Conservation (phyloP, 2,888 invertebrate genomes). For the Drosophila stalkeri region DNA sequence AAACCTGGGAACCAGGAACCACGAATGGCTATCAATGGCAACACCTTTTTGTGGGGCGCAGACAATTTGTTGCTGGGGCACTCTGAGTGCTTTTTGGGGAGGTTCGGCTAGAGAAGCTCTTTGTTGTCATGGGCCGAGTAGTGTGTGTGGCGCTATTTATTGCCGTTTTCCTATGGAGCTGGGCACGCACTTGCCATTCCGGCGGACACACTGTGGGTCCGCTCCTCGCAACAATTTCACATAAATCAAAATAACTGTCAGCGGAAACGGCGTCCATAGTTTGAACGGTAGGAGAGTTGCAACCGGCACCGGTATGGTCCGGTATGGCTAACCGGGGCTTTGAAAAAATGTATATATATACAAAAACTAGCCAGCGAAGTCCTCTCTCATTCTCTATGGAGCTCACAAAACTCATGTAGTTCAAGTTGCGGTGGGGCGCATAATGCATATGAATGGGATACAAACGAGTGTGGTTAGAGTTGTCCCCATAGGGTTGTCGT, state of each 20-base stretch:
- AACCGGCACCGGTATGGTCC: constrained; percentile 13
- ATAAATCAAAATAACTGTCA: constrained; percentile 82
- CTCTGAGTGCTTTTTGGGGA: constrained; percentile 76
- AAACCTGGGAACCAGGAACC: background rate
- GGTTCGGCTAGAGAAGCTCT: constrained; percentile 52
- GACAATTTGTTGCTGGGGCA: constrained; percentile 65
- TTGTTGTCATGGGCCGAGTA: constrained; percentile 55
- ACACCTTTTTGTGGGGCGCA: constrained; percentile 63
- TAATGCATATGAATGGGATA: constrained; percentile 40
- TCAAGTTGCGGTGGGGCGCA: constrained; percentile 58
- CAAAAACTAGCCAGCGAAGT: constrained; percentile 56
- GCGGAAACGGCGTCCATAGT: constrained; percentile 80
- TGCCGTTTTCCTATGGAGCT: constrained; percentile 66
- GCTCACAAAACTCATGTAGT: constrained; percentile 24
- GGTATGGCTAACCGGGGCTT: constrained; percentile 6
- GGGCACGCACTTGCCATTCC: constrained; percentile 58
- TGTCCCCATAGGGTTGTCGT: constrained; percentile 39
- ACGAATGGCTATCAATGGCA: constrained; percentile 53
- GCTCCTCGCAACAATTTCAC: constrained; percentile 59
- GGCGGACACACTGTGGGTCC: constrained; percentile 9
- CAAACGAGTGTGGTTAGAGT: constrained; percentile 20
- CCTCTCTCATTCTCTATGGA: background rate
- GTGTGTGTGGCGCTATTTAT: constrained; percentile 58
- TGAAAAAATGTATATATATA: constrained; percentile 20
- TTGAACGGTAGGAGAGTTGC: constrained; percentile 54